phyloP scores from a whole-genome alignment of 2,888 invertebrate species.

The Sinodicranocentrus sp. region DNA sequence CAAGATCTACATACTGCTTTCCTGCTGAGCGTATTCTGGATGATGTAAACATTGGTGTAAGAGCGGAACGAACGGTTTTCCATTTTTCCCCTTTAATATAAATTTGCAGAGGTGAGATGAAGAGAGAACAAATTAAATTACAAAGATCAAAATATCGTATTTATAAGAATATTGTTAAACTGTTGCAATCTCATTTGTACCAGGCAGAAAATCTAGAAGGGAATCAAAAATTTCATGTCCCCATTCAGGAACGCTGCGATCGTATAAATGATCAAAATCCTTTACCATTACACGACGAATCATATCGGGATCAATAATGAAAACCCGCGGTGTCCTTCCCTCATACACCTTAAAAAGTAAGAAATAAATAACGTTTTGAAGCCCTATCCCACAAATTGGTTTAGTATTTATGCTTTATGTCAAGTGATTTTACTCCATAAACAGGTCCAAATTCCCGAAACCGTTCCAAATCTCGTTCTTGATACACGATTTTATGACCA shows the following conservation, averaged over 20 bases:
- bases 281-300: constrained; percentile 39
- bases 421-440: constrained; percentile 54
- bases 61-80: constrained; percentile 53
- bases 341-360: constrained; percentile 37
- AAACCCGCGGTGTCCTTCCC: constrained; percentile 35
- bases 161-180: not conserved
- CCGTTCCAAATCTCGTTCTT: constrained; percentile 51
- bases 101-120: too few relatives aligned
- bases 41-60: constrained; percentile 67
- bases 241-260: constrained; percentile 21
- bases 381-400: too few relatives aligned
- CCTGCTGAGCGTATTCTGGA: constrained; percentile 49
- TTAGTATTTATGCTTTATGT: too few relatives aligned
- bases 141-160: too few relatives aligned
- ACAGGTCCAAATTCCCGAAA: constrained; percentile 52
- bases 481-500: constrained; percentile 31
- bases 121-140: too few relatives aligned
- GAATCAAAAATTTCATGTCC: constrained; percentile 49
- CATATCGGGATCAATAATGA: constrained; percentile 56
- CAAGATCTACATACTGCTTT: constrained; percentile 25
- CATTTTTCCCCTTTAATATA: constrained; percentile 62
- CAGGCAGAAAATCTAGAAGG: constrained; percentile 46
- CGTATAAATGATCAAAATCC: constrained; percentile 50
- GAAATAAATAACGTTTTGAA: too few relatives aligned
- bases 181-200: constrained; percentile 12